Percentiles rank a stretch among this genome's conserved stretches.
Conservation (phyloP, 1,140 invertebrate species). For the Probaryconus sp. region DNA sequence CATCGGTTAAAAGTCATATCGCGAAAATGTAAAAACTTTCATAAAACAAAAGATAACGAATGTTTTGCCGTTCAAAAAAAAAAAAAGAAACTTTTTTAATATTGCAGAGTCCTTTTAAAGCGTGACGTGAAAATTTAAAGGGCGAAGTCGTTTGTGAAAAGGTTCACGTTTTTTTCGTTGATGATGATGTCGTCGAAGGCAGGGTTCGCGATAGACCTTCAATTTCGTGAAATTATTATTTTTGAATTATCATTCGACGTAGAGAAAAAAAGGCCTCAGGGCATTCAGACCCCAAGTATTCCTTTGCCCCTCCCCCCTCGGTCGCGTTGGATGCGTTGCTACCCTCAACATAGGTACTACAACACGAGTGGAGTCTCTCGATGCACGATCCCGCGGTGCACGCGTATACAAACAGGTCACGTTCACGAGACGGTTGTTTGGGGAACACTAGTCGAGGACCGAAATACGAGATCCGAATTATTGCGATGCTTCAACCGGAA, state of each 20-base stretch:
- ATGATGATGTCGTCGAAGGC: background rate
- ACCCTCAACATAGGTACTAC: constrained; percentile 28
- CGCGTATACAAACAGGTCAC: constrained; percentile 34
- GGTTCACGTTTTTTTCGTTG: background rate
- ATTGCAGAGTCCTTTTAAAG: no score
- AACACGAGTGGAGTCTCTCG: constrained; percentile 22
- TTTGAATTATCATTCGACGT: constrained; percentile 8
- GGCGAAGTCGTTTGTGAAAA: background rate
- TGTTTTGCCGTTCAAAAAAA: no score
- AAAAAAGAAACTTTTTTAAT: no score
- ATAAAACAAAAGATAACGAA: no score
- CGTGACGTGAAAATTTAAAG: background rate
- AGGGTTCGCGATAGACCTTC: background rate
- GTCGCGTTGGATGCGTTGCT: constrained; percentile 3
- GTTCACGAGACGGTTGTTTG: constrained; percentile 33
- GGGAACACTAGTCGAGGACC: constrained; percentile 21
- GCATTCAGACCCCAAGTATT: constrained; percentile 21
- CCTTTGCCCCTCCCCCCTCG: constrained; percentile 20
- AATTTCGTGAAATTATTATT: constrained; percentile 4
- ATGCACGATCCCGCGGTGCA: constrained; percentile 23
- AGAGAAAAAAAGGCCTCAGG: constrained; percentile 6
- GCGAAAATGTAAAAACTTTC: no score
- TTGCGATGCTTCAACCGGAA: constrained; percentile 19
- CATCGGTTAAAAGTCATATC: no score
- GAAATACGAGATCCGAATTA: constrained; percentile 29